These are phyloP conservation scores for Copidosoma aretas DNA, from an alignment of 2,888 invertebrate genomes.

Conservation along the genomic window DNA sequence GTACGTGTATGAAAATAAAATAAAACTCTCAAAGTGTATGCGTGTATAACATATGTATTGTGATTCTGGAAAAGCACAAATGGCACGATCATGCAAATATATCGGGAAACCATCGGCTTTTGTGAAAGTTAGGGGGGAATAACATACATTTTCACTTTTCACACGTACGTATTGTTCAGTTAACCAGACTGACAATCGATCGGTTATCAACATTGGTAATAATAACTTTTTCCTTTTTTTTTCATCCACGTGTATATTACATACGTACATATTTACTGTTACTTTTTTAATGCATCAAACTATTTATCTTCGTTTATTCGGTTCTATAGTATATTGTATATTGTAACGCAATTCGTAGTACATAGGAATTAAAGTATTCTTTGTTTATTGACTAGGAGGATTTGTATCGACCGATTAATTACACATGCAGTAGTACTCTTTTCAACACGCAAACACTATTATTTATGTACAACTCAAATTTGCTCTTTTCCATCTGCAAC, in stretches of 20 bases:
- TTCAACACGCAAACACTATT: neutral
- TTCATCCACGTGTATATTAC: neutral
- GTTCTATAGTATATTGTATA: no score
- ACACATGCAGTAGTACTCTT: neutral
- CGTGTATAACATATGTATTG: no score
- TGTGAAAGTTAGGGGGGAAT: no score
- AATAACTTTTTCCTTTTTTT: neutral
- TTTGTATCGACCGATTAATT: neutral
- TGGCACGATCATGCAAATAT: no score
- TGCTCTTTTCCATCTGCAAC: no score
- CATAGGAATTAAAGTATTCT: neutral
- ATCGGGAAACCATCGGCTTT: no score
- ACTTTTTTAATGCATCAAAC: neutral
- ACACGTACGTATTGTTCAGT: neutral
- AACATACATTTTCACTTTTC: no score
- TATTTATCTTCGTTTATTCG: neutral
- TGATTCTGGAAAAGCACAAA: no score
- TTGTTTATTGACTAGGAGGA: neutral
- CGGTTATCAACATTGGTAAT: neutral
- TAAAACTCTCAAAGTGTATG: no score
- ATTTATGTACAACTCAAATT: neutral
- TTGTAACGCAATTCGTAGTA: no score
- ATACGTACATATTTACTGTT: neutral
- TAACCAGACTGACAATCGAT: slow-evolving; percentile 7
- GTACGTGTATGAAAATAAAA: no score